These are phyloP conservation scores for Todiramphus saurophagus DNA, from an alignment of 2,113 vertebrate genomes.

Conservation along the genomic window DNA sequence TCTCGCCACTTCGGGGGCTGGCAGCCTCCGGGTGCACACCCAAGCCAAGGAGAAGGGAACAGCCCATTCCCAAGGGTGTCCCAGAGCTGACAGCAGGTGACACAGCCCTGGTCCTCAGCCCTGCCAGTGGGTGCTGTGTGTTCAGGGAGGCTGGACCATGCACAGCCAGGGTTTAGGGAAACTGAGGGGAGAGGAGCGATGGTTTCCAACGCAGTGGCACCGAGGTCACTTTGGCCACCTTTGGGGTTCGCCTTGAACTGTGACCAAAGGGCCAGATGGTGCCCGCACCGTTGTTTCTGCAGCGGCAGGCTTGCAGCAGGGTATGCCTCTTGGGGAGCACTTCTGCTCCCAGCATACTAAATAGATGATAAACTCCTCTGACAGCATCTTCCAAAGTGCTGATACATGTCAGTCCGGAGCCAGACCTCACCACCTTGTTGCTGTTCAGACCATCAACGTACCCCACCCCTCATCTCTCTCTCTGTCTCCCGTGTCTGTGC, in stretches of 20 bases:
- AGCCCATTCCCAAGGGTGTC: not conserved
- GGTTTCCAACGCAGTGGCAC: not conserved
- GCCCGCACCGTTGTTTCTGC: not conserved
- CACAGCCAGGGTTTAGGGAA: not conserved
- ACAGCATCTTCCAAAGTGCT: not conserved
- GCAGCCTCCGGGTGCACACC: not conserved
- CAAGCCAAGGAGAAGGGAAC: not conserved
- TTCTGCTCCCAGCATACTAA: conserved; percentile 27
- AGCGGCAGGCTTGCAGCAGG: not conserved
- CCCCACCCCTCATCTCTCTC: not conserved
- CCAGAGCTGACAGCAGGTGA: not conserved
- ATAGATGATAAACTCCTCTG: not conserved
- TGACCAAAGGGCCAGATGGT: not conserved
- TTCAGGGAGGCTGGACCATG: not conserved
- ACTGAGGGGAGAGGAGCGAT: not conserved
- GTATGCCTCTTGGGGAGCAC: not conserved
- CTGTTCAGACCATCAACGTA: rapidly evolving
- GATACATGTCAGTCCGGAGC: not conserved
- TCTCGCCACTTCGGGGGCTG: not conserved
- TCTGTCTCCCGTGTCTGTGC: not conserved
- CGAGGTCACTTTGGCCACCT: not conserved
- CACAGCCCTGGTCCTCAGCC: conserved; percentile 4
- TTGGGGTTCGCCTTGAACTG: conserved; percentile 40
- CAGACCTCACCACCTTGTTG: not conserved
- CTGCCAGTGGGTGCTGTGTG: not conserved